Evolutionary conservation across 2,888 invertebrate species (phyloP).

Genomic region (Heliconius ethilla): DNA sequence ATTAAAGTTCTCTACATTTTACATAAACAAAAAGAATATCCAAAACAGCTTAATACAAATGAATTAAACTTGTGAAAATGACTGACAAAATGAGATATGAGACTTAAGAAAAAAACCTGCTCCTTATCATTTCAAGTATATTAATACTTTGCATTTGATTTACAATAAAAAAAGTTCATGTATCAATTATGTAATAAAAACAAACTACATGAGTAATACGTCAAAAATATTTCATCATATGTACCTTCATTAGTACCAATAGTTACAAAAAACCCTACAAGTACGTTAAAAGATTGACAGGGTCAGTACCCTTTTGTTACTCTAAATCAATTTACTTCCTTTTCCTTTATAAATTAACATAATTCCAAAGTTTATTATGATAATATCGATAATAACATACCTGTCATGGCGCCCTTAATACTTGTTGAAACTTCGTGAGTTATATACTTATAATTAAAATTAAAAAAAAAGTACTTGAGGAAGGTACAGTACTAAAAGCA

Average conservation of each 20-base stretch:
- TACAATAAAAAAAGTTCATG: neutral
- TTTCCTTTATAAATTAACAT: neutral
- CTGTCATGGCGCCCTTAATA: too few relatives aligned
- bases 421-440: neutral
- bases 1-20: too few relatives aligned
- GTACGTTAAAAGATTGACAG: constrained; percentile 4
- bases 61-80: neutral
- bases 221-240: constrained; percentile 8
- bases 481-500: too few relatives aligned
- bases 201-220: neutral
- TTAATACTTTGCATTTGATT: neutral
- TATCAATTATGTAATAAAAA: neutral
- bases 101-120: neutral
- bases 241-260: neutral
- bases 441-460: neutral
- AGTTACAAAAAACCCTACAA: neutral
- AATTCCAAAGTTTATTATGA: neutral
- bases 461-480: neutral
- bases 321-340: constrained; percentile 11
- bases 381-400: neutral
- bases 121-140: neutral
- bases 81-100: neutral
- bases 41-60: too few relatives aligned
- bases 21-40: too few relatives aligned
- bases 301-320: constrained; percentile 1